Percentiles rank a stretch among this genome's conserved stretches.
phyloP scores from a whole-genome alignment of 1,140 invertebrate species.

The Cotesia vestalis region DNA sequence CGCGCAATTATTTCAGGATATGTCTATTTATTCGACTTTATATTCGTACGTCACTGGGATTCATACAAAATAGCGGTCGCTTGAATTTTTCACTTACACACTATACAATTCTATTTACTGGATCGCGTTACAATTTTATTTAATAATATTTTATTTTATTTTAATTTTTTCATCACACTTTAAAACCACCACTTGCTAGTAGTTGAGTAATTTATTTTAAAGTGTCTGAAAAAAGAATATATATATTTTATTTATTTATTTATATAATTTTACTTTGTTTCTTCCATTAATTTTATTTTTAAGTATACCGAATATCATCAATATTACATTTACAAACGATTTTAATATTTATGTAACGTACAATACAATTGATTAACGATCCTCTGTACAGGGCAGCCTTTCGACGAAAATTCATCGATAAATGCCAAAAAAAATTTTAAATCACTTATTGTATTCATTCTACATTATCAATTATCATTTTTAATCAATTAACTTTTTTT shows the following conservation, averaged over 20 bases:
- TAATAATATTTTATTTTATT: not conserved
- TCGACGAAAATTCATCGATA: conserved; percentile 1
- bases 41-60: conserved; percentile 62
- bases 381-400: conserved; percentile 56
- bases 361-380: conserved; percentile 51
- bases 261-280: conserved; percentile 1
- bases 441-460: conserved; percentile 24
- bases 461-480: conserved; percentile 40
- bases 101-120: conserved; percentile 47
- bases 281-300: conserved; percentile 24
- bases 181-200: conserved; percentile 16
- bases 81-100: conserved; percentile 49
- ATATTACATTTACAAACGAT: conserved; percentile 55
- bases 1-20: conserved; percentile 15
- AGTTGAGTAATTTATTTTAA: not conserved
- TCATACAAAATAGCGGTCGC: conserved; percentile 64
- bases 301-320: conserved; percentile 51
- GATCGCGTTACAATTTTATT: conserved; percentile 23
- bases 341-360: conserved; percentile 61
- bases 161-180: conserved; percentile 16
- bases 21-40: conserved; percentile 35
- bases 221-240: not conserved
- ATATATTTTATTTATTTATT: not conserved
- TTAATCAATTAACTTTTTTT: conserved; percentile 46
- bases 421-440: conserved; percentile 6